phyloP scores from a whole-genome alignment of 1,140 invertebrate genomes.

The Drosophila lowei region DNA sequence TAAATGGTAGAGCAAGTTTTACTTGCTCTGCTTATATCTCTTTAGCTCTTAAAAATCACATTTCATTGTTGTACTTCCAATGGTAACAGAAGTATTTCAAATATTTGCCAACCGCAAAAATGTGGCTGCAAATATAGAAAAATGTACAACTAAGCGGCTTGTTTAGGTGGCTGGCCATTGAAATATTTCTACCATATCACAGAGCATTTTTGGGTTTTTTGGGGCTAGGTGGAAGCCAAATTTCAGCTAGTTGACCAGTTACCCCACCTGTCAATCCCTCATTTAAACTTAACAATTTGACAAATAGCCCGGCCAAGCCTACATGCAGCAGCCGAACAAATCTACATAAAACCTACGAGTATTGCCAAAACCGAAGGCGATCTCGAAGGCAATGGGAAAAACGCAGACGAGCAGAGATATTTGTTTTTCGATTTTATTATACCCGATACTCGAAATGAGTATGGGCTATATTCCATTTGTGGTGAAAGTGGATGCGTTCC shows the following conservation, averaged over 20 bases:
- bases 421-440: slow-evolving; percentile 35
- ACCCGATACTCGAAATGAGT: no score
- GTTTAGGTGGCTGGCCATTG: slow-evolving; percentile 64
- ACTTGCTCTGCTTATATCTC: no score
- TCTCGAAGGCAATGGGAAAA: slow-evolving; percentile 44
- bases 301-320: slow-evolving; percentile 58
- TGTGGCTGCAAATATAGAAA: no score
- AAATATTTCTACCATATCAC: slow-evolving; percentile 63
- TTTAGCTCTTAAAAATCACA: neutral
- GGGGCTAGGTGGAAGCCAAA: slow-evolving; percentile 49
- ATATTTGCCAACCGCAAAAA: no score
- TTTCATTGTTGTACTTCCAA: slow-evolving; percentile 14
- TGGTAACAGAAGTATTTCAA: slow-evolving; percentile 48
- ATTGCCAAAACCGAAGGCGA: slow-evolving; percentile 23
- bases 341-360: slow-evolving; percentile 73
- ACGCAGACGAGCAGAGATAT: slow-evolving; percentile 9
- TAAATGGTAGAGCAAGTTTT: no score
- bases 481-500: no score
- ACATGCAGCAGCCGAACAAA: slow-evolving; percentile 39
- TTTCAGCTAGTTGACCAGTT: slow-evolving; percentile 70
- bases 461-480: no score
- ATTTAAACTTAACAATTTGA: slow-evolving; percentile 80
- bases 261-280: slow-evolving; percentile 75
- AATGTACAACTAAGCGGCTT: slow-evolving; percentile 65
- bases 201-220: slow-evolving; percentile 13